phyloP scores from a whole-genome alignment of 1,140 invertebrate genomes.

The Anastatus disparis region DNA sequence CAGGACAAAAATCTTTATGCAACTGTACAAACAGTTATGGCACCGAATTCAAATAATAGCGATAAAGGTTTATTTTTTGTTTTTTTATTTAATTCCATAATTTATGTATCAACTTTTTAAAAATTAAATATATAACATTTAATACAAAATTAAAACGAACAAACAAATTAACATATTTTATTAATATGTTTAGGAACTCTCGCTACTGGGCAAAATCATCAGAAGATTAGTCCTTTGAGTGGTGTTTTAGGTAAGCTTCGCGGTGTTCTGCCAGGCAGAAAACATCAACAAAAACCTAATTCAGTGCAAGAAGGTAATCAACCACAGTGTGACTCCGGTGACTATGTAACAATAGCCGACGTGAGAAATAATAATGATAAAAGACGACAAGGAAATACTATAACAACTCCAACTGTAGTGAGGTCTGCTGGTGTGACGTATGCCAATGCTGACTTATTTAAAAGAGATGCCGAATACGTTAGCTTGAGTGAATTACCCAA shows the following conservation, averaged over 20 bases:
- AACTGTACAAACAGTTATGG: conserved; percentile 62
- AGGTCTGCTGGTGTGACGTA: conserved; percentile 49
- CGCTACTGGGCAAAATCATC: conserved; percentile 19
- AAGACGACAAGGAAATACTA: conserved; percentile 62
- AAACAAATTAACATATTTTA: neutral
- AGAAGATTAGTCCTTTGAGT: conserved; percentile 54
- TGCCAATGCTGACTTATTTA: conserved; percentile 60
- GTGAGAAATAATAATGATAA: conserved; percentile 80
- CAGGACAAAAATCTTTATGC: conserved; percentile 69
- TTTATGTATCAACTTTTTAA: too few species aligned
- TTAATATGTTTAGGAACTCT: neutral
- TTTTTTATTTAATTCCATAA: neutral
- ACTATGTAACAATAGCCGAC: conserved; percentile 87
- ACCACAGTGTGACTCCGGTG: conserved; percentile 69
- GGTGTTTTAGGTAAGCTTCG: conserved; percentile 63
- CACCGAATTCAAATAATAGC: conserved; percentile 24
- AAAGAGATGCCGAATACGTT: conserved; percentile 78
- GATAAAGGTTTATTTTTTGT: conserved; percentile 28
- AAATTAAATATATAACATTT: too few species aligned
- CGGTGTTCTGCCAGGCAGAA: conserved; percentile 59
- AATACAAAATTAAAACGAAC: too few species aligned
- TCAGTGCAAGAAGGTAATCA: conserved; percentile 55
- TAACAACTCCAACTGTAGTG: conserved; percentile 65
- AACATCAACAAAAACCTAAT: conserved; percentile 51
- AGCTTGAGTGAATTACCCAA: conserved; percentile 81